Conservation (phyloP, 1,140 invertebrate species). For the Prorops nasuta region DNA sequence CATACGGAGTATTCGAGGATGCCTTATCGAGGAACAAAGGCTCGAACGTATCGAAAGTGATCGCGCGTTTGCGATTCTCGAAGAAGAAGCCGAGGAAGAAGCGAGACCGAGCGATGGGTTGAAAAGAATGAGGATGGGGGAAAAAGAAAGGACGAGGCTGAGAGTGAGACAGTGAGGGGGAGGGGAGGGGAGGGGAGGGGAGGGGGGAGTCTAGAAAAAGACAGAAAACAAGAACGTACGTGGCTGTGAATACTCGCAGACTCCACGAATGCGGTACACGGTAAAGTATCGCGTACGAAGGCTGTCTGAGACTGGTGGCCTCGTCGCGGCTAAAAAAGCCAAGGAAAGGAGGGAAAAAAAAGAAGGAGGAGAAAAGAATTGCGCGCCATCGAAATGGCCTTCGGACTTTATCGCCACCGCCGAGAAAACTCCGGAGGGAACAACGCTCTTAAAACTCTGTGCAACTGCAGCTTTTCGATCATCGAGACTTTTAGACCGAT, state of each 20-base stretch:
- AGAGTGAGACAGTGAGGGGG: slow-evolving; percentile 17
- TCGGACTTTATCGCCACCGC: slow-evolving; percentile 25
- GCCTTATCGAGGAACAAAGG: too few relatives aligned
- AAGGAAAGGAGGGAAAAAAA: slow-evolving; percentile 28
- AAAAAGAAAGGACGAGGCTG: slow-evolving; percentile 6
- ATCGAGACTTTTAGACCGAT: too few relatives aligned
- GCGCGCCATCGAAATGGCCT: slow-evolving; percentile 22
- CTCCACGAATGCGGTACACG: not conserved
- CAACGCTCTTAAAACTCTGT: too few relatives aligned
- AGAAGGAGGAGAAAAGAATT: slow-evolving; percentile 32
- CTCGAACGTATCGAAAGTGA: too few relatives aligned
- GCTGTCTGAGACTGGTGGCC: slow-evolving; percentile 50
- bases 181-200: slow-evolving; percentile 30
- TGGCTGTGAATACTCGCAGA: not conserved
- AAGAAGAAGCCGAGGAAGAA: too few relatives aligned
- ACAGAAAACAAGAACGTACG: not conserved
- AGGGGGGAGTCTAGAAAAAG: slow-evolving; percentile 29
- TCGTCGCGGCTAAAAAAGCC: slow-evolving; percentile 37
- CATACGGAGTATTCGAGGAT: too few relatives aligned
- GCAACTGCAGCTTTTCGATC: too few relatives aligned
- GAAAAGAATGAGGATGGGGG: not conserved
- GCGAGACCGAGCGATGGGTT: too few relatives aligned
- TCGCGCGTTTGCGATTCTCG: too few relatives aligned
- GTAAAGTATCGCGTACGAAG: slow-evolving; percentile 44
- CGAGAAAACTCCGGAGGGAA: slow-evolving; percentile 11